Evolutionary conservation across 2,797 vertebrate genomes (phyloP), one percentile per base, ranked within the genome.

Genomic region (Trematomus bernacchii): DNA sequence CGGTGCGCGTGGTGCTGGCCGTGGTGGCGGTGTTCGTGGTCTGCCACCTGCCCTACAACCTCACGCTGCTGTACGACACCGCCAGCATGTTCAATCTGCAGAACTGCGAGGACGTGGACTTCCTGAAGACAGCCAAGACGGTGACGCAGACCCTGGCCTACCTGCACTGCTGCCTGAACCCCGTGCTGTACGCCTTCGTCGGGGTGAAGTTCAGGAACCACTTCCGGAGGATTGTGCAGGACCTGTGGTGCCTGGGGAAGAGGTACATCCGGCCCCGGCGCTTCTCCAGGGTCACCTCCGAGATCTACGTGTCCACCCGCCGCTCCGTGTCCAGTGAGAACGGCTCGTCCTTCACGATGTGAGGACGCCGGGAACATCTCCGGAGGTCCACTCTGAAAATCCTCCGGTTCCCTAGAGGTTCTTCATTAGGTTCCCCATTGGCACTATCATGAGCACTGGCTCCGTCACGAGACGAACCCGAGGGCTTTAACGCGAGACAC

Each of bases 151-250:
- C 92, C 15, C 9, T 98, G 46, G 97, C 98, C 10, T 99, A 98
- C 91, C 94, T 98, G 61, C 98, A 97, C 86, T 98, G 97, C 81
- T 98, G 98, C 42, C 86, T 98, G 57, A 99, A 99, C 85, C 97
- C 98, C 0, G 84, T 98, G 61, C 94, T 99, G 18, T 99, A 99
- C 0, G 97, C 97, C 0, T 99, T 99, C 21, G 86, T 98, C 0
- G 98, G 97, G 0, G 96, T 97, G 43, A 97, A 96, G 86, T 99
- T 99, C 83, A 93, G 97, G 75, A 96, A 83, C 87, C 96, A 97
- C 86, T 98, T 99, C 81, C 76, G 87, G 48, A 77, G 61, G 59
- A 85, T 91, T 48, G 6, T 89, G 65, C 95, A 93, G 71, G 96
- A 96, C 42, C n/a, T 96, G 16, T 96, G 96, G 93, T 97, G 97